A percentile compares a stretch with the other conserved stretches of the same genome.
phyloP scores from a whole-genome alignment of 92 coral and sea anemone species.

The Actinostola sp. region DNA sequence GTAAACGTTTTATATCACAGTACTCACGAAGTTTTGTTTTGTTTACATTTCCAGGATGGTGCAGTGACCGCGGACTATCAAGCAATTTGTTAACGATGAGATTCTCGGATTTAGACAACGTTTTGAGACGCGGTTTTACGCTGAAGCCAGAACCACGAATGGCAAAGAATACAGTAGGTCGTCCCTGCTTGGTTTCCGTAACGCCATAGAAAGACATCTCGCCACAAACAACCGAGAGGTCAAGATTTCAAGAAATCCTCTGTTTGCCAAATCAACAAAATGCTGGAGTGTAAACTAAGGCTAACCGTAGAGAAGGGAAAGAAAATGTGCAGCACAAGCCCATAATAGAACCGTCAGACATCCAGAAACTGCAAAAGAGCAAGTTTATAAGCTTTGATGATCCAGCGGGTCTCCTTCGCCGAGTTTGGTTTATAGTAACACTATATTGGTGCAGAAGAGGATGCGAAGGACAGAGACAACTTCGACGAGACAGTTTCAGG shows the following conservation, averaged over 20 bases:
- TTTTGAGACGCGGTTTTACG: too few species aligned
- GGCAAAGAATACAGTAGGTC: too few species aligned
- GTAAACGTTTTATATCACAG: too few species aligned
- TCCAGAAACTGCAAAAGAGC: background rate
- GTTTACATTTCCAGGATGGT: too few species aligned
- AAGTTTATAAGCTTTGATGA: background rate
- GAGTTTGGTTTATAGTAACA: background rate
- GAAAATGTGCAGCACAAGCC: slow-evolving; percentile 1
- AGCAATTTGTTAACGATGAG: too few species aligned
- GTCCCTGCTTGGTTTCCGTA: background rate
- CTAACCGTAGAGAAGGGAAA: too few species aligned
- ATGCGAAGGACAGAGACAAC: background rate
- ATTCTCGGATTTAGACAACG: too few species aligned
- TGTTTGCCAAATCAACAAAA: background rate
- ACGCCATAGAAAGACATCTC: background rate
- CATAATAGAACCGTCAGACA: background rate
- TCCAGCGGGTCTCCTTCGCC: background rate
- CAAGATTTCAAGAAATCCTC: background rate
- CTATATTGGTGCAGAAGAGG: background rate
- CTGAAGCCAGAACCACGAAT: too few species aligned
- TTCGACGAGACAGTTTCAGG: background rate
- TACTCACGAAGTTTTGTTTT: too few species aligned
- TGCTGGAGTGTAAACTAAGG: background rate
- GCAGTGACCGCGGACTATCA: too few species aligned
- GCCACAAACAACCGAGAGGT: background rate